These are phyloP conservation scores for Petrosia ficiformis DNA, from an alignment of 37 sponge, comb jelly and placozoan species.

Conservation along the genomic window DNA sequence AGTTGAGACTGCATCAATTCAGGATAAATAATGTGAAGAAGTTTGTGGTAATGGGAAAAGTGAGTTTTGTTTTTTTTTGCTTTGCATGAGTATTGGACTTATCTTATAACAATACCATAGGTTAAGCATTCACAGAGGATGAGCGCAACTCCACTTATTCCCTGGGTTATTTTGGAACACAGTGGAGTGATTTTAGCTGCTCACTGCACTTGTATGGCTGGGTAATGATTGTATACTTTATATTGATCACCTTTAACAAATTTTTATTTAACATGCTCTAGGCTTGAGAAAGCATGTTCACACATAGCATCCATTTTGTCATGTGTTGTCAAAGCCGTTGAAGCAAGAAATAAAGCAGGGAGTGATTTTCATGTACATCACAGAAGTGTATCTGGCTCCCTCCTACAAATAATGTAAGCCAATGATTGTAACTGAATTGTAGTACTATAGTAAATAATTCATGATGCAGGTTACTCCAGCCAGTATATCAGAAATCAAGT, in stretches of 20 bases:
- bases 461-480: constrained; percentile 8
- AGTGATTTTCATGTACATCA: constrained; percentile 8
- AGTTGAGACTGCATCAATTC: neutral
- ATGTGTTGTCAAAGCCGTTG: neutral
- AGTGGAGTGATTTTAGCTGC: constrained; percentile 1
- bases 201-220: constrained; percentile 24
- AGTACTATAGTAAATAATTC: neutral
- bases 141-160: neutral
- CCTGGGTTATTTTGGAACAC: neutral
- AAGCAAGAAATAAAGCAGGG: neutral
- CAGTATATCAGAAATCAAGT: neutral
- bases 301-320: constrained; percentile 7
- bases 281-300: constrained; percentile 6
- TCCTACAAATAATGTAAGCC: neutral
- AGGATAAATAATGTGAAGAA: neutral
- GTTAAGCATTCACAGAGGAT: constrained; percentile 8
- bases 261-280: neutral
- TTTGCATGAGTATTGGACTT: neutral
- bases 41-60: constrained; percentile 12
- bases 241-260: neutral
- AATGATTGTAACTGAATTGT: neutral
- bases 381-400: neutral
- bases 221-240: neutral
- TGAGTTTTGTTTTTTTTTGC: neutral
- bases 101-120: neutral